Evolutionary conservation across 1,140 invertebrate species (phyloP).

Genomic region (Melipona quadrifasciata): DNA sequence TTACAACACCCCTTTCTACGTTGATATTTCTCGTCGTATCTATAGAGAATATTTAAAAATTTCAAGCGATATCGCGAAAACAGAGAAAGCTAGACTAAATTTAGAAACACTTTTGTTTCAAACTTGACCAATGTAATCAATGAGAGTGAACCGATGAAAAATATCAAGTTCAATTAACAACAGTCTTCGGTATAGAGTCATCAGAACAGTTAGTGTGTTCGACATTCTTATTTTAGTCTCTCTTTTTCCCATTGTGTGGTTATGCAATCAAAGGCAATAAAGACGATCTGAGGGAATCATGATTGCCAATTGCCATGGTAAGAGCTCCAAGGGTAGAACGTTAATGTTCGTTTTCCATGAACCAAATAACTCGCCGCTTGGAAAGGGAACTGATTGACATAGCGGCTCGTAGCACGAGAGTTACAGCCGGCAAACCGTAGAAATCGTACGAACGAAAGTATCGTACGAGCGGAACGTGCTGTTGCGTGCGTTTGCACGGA

Average conservation of each 20-base stretch:
- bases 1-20: neutral
- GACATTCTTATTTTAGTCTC: constrained; percentile 2
- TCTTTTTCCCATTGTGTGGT: constrained; percentile 27
- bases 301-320: constrained; percentile 56
- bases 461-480: constrained; percentile 32
- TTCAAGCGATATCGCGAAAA: neutral
- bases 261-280: constrained; percentile 62
- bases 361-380: constrained; percentile 44
- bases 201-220: neutral
- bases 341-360: constrained; percentile 68
- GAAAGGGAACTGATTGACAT: constrained; percentile 60
- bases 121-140: too few species aligned
- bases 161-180: neutral
- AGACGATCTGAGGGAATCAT: constrained; percentile 55
- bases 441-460: constrained; percentile 35
- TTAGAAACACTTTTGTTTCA: too few species aligned
- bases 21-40: neutral
- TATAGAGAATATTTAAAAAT: neutral
- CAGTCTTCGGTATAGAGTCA: neutral
- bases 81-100: neutral
- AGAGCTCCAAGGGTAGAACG: constrained; percentile 34
- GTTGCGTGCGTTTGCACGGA: constrained; percentile 53
- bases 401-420: constrained; percentile 48
- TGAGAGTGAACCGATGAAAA: neutral
- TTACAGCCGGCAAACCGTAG: constrained; percentile 30